Conservation (phyloP, 2,888 invertebrate species). For the Eupeodes latifasciatus region DNA sequence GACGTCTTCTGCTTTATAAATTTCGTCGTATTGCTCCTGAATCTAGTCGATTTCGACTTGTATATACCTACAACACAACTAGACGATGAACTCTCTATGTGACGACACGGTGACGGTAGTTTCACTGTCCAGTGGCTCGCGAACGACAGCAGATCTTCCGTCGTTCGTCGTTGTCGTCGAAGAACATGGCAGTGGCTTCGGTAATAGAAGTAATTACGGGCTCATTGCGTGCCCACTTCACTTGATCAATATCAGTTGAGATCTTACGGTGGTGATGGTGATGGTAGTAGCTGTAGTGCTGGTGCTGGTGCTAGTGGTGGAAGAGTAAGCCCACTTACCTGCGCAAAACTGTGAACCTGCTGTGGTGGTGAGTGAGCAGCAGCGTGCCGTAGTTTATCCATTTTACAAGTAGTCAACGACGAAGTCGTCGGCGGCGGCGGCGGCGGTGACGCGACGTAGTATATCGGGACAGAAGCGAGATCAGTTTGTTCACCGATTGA, state of each 20-base stretch:
- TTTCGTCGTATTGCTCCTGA: constrained; percentile 38
- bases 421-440: too few species aligned
- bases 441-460: constrained; percentile 9
- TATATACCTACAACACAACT: neutral
- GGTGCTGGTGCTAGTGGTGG: constrained; percentile 56
- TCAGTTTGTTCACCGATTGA: constrained; percentile 61
- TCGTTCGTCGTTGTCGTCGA: neutral
- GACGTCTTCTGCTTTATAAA: constrained; percentile 26
- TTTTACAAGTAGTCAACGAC: constrained; percentile 5
- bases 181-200: constrained; percentile 72
- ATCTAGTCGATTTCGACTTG: neutral
- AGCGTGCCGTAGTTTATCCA: constrained; percentile 56
- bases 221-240: constrained; percentile 77
- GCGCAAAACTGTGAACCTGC: constrained; percentile 33
- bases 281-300: neutral
- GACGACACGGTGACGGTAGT: constrained; percentile 73
- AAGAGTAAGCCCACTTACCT: constrained; percentile 50
- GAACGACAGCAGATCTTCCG: constrained; percentile 69
- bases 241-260: constrained; percentile 75
- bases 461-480: constrained; percentile 65
- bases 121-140: constrained; percentile 77
- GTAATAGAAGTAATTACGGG: constrained; percentile 76
- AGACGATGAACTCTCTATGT: constrained; percentile 69
- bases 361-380: neutral
- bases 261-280: constrained; percentile 67